Evolutionary conservation across 2,797 vertebrate genomes (phyloP).

Genomic region (Dipus sagitta): DNA sequence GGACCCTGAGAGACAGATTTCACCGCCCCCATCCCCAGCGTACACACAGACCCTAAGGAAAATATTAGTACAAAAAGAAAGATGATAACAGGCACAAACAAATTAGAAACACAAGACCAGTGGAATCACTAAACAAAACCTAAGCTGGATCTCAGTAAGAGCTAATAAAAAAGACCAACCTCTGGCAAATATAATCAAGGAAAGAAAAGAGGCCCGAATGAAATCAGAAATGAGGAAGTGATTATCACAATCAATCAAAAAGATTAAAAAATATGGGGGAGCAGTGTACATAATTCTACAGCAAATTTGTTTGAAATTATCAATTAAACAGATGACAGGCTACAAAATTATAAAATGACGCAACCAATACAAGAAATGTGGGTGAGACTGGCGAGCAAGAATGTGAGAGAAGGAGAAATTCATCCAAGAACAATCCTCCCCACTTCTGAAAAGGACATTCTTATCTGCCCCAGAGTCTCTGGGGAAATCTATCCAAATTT

Average conservation of each 20-base stretch:
- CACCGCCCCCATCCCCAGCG: not conserved
- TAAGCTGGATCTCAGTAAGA: conserved; percentile 52
- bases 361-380: conserved; percentile 39
- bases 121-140: conserved; percentile 73
- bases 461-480: conserved; percentile 38
- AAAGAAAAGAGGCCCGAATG: conserved; percentile 59
- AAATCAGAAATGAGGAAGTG: conserved; percentile 70
- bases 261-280: conserved; percentile 65
- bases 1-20: not conserved
- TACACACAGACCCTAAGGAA: conserved; percentile 20
- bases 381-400: conserved; percentile 17
- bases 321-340: conserved; percentile 67
- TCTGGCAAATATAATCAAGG: conserved; percentile 69
- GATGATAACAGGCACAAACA: conserved; percentile 69
- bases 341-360: conserved; percentile 55
- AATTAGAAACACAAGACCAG: conserved; percentile 64
- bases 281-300: not conserved
- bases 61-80: conserved; percentile 50
- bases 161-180: conserved; percentile 70
- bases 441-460: not conserved
- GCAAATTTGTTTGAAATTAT: conserved; percentile 65
- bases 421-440: not conserved
- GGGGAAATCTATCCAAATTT: conserved; percentile 74
- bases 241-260: conserved; percentile 71
- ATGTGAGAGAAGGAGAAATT: not conserved